Evolutionary conservation across 2,888 invertebrate species (phyloP).

Genomic region (Disparrhopalites patrizii): DNA sequence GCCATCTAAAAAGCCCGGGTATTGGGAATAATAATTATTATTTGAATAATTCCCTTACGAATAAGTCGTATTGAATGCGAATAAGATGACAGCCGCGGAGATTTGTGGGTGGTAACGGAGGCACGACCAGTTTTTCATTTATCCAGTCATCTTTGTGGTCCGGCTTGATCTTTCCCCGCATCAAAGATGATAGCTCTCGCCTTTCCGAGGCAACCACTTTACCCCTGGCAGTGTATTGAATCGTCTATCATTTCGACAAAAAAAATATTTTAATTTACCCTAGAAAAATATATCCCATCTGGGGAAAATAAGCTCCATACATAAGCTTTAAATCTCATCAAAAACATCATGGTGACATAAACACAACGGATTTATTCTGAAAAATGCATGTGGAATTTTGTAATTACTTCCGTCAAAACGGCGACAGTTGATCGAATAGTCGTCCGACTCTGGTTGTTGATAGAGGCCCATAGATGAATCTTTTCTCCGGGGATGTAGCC

Average conservation of each 20-base stretch:
- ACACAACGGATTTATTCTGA: neutral
- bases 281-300: too few species aligned
- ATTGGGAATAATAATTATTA: neutral
- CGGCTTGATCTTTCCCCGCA: slow-evolving; percentile 74
- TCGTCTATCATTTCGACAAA: too few species aligned
- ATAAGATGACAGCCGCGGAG: slow-evolving; percentile 90
- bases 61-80: slow-evolving; percentile 87
- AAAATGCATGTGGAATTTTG: neutral
- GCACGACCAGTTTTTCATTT: slow-evolving; percentile 83
- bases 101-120: slow-evolving; percentile 90
- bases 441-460: slow-evolving; percentile 79
- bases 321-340: too few species aligned
- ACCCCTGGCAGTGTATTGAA: slow-evolving; percentile 80
- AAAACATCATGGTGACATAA: neutral
- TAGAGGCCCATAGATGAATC: slow-evolving; percentile 76
- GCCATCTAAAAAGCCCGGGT: neutral
- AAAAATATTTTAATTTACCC: too few species aligned
- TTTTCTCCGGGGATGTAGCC: slow-evolving; percentile 95
- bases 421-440: slow-evolving; percentile 81
- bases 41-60: slow-evolving; percentile 61
- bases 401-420: slow-evolving; percentile 71
- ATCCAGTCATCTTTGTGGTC: slow-evolving; percentile 80
- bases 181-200: slow-evolving; percentile 73
- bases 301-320: too few species aligned
- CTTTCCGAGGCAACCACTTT: slow-evolving; percentile 83